Evolutionary conservation across 1,140 invertebrate species (phyloP), one percentile per base, ranked within the genome.

Genomic region (Colletes gigas): DNA sequence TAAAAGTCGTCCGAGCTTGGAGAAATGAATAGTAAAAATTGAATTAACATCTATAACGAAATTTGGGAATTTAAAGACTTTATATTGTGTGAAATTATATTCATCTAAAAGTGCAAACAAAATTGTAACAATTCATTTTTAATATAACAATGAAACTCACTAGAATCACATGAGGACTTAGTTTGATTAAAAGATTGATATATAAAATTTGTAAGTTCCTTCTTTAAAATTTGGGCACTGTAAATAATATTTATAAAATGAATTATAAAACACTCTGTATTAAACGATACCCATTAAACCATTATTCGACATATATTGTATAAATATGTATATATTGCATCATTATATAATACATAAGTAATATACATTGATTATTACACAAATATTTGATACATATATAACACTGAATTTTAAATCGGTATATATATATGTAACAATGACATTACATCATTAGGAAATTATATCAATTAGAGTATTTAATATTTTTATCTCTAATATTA

Each of bases 381-480:
- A 81, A 81, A 71, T 59, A 39, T 59, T 65, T n/a, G 21, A 63
- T 75, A 67, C 57, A 8, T 72, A 21, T 80, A 47, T 62, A 80
- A 57, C 21, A 68, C 81, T 83, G n/a, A 77, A 55, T 52, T 21
- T 76, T 83, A 59, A 54, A 52, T 82, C 39, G n/a, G 65, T 60
- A 17, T 14, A 66, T 60, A 17, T 14, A 66, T 52, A 4, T n/a
- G 2, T 41, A 72, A 68, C 10, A 52, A 77, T 82, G 30, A 59
- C 63, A 21, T 54, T 65, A 47, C n/a, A 55, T 41, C n/a, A 30
- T 77, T 72, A 47, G 50, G 21, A 66, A 73, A 71, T 70, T 76
- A 67, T 66, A 52, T 80, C 3, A 66, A 65, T 77, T 78, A 77
- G n/a, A 77, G 14, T 55, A 69, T 50, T 69, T 72, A 65, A 81